Base-by-base conservation (phyloP, 2,888 invertebrate species). In the Ptycholaimellus sp. region DNA sequence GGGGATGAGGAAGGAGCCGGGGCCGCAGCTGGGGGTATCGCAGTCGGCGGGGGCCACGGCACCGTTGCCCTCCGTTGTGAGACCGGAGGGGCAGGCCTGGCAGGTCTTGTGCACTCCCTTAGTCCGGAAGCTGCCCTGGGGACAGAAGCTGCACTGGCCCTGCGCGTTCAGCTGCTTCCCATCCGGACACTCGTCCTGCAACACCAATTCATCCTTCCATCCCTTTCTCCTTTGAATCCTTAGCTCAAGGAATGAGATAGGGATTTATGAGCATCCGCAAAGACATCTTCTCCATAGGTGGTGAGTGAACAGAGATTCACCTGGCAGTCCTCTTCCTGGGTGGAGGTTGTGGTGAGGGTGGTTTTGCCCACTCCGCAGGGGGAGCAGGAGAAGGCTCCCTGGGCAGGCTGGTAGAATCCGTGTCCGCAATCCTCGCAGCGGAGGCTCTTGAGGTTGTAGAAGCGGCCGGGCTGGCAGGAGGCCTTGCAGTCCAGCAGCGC, bases 61-160 rank as follows among this genome's bases (percentile, higher is more conserved):
- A 32, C 83, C 82, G 36, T 72, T 67, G 45, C 74, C 73, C 1
- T 79, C 77, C 0, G 87, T 87, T 2, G 87, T 90, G 45, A 79
- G 72, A 27, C 81, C 83, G 6, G 75, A 61, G 0, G 87, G 85
- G 60, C 87, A 90, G 7, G 71, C 65, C 6, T 74, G 72, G 53
- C 93, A 93, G 0, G 80, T 73, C 1, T 82, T 76, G 48, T 83
- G 79, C 0, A 79, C 70, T 2, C 83, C 82, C 56, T 75, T 76
- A 0, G 75, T 72, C 23, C 87, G 70, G 63, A 74, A 81, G 0
- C 76, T 76, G 34, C 82, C 87, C 34, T 77, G 66, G 0, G 82
- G 81, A 54, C 90, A 90, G 3, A 80, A 73, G 55, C 83, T 82
- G 57, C 85, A 87, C 34, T 76, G 75, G 2, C 87, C 87, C 51